Conservation (phyloP, 2,797 vertebrate species). For the Lagorchestes hirsutus region DNA sequence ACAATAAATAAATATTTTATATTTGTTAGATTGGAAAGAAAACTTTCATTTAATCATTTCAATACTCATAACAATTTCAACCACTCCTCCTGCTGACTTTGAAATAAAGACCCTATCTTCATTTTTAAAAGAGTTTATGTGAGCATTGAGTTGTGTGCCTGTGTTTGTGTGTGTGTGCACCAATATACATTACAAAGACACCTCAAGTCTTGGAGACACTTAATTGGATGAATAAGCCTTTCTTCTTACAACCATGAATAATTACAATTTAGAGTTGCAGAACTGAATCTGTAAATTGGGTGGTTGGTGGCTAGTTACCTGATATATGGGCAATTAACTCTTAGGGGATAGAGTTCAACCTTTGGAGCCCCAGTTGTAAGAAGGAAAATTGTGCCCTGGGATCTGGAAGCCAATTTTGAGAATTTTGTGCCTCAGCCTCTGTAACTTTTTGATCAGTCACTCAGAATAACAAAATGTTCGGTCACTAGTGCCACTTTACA, state of each 20-base stretch:
- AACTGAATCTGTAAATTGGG: constrained; percentile 13
- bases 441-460: not conserved
- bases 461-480: not conserved
- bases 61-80: not conserved
- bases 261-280: not conserved
- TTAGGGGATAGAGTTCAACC: not conserved
- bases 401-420: not conserved
- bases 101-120: not conserved
- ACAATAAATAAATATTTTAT: not conserved
- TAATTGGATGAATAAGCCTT: constrained; percentile 16
- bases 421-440: not conserved
- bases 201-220: not conserved
- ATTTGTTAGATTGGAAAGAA: not conserved
- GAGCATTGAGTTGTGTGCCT: not conserved
- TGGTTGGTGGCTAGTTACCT: not conserved
- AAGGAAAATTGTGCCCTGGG: not conserved
- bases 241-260: not conserved
- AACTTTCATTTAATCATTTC: not conserved
- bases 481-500: not conserved
- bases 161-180: too few species aligned
- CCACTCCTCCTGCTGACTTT: not conserved
- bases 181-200: not conserved
- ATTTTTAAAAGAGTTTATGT: not conserved
- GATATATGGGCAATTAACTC: not conserved
- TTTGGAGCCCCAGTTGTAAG: not conserved